Evolutionary conservation across 1,140 invertebrate genomes (phyloP).

Genomic region (Drosophila chauvacae): DNA sequence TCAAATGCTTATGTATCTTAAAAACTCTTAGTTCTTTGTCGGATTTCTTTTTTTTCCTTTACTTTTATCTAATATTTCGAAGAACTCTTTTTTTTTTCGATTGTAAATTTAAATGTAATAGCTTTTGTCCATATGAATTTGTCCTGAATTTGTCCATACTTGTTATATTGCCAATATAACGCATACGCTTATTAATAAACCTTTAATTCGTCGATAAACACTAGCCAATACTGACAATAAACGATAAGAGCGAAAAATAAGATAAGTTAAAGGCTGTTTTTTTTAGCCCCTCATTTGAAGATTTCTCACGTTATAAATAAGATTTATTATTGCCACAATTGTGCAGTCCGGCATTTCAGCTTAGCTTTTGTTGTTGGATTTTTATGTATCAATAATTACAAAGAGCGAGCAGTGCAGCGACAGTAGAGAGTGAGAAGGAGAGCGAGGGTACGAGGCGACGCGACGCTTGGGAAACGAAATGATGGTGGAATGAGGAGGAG

Average conservation of each 20-base stretch:
- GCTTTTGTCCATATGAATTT: too few relatives aligned
- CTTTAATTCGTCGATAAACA: slow-evolving; percentile 8
- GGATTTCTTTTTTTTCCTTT: neutral
- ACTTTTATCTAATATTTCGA: too few relatives aligned
- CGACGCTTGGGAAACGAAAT: slow-evolving; percentile 62
- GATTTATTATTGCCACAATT: slow-evolving; percentile 63
- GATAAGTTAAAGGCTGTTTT: slow-evolving; percentile 3
- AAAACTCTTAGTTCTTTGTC: too few relatives aligned
- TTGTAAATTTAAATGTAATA: too few relatives aligned
- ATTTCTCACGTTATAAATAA: slow-evolving; percentile 37
- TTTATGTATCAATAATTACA: slow-evolving; percentile 81
- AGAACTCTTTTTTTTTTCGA: too few relatives aligned
- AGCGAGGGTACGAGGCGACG: slow-evolving; percentile 32
- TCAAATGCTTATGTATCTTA: too few relatives aligned
- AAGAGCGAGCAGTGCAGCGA: slow-evolving; percentile 35
- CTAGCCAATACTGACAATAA: neutral
- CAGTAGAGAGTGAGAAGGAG: slow-evolving; percentile 2
- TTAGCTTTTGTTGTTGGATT: slow-evolving; percentile 62
- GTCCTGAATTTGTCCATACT: neutral
- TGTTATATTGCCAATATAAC: neutral
- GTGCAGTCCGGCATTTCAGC: slow-evolving; percentile 41
- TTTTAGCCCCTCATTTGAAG: slow-evolving; percentile 3
- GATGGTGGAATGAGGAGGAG: slow-evolving; percentile 41
- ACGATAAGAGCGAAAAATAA: slow-evolving; percentile 10
- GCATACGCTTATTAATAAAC: neutral